Percentiles rank a stretch among this genome's conserved stretches.
Conservation (phyloP, 2,797 vertebrate species). For the Balearica regulorum region DNA sequence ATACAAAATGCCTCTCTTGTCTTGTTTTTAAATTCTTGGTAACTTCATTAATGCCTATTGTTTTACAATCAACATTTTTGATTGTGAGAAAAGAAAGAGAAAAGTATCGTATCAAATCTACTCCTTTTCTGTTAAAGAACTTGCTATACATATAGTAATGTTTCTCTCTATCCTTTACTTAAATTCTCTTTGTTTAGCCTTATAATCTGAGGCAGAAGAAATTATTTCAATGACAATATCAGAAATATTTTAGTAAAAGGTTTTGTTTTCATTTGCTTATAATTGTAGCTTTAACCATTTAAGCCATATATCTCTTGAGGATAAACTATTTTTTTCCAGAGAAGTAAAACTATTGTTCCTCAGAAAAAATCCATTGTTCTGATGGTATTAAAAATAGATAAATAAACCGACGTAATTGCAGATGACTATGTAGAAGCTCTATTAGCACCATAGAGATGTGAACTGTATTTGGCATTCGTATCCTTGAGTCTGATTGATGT, state of each 20-base stretch:
- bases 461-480: neutral
- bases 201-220: neutral
- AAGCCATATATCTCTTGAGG: neutral
- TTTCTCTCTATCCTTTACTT: neutral
- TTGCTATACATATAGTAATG: neutral
- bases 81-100: neutral
- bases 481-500: neutral
- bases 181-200: neutral
- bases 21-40: neutral
- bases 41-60: neutral
- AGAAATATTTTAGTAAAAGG: neutral
- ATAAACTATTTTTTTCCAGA: neutral
- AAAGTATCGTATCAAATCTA: neutral
- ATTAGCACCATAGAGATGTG: neutral
- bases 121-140: neutral
- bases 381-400: neutral
- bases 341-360: neutral
- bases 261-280: neutral
- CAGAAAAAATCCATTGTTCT: neutral
- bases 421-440: neutral
- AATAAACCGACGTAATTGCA: neutral
- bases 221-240: neutral
- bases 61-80: neutral
- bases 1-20: neutral
- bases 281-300: neutral